Evolutionary conservation across 1,140 invertebrate species (phyloP).

Genomic region (Trichomalopsis sarcophagae): DNA sequence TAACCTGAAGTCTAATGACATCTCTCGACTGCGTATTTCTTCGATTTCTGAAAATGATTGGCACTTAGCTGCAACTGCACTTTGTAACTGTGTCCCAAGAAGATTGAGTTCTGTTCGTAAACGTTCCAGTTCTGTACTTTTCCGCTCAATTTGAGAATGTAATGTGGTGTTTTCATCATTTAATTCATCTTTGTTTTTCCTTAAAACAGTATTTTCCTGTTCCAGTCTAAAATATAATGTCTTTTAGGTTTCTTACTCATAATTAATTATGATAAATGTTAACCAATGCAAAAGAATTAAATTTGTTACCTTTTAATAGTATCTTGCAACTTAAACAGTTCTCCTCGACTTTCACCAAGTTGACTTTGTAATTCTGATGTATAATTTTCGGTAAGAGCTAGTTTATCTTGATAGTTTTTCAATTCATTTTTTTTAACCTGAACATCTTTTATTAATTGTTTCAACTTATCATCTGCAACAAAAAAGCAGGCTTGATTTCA

Average conservation of each 20-base stretch:
- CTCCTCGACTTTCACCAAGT: constrained; percentile 77
- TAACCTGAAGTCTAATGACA: constrained; percentile 83
- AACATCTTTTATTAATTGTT: constrained; percentile 77
- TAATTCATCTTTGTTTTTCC: constrained; percentile 79
- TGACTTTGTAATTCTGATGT: constrained; percentile 79
- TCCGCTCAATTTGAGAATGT: constrained; percentile 80
- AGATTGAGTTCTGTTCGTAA: constrained; percentile 79
- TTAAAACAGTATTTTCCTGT: constrained; percentile 74
- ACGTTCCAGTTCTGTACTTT: constrained; percentile 82
- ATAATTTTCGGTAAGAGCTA: constrained; percentile 79
- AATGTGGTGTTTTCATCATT: constrained; percentile 84
- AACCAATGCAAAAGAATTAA: background rate
- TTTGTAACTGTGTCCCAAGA: constrained; percentile 80
- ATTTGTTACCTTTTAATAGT: constrained; percentile 69
- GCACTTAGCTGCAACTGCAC: constrained; percentile 85
- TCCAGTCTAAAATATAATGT: constrained; percentile 69
- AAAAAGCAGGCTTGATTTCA: background rate
- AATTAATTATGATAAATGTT: too few relatives aligned
- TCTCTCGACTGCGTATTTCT: constrained; percentile 86
- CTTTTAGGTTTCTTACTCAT: background rate
- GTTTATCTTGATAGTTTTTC: constrained; percentile 79
- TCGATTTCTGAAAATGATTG: constrained; percentile 86
- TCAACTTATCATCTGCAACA: constrained; percentile 77
- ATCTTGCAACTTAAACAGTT: constrained; percentile 80
- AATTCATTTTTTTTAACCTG: constrained; percentile 78